Percentiles rank a stretch among this genome's conserved stretches.
Conservation (phyloP, 2,888 invertebrate species). For the Drosophila nigritarsus region DNA sequence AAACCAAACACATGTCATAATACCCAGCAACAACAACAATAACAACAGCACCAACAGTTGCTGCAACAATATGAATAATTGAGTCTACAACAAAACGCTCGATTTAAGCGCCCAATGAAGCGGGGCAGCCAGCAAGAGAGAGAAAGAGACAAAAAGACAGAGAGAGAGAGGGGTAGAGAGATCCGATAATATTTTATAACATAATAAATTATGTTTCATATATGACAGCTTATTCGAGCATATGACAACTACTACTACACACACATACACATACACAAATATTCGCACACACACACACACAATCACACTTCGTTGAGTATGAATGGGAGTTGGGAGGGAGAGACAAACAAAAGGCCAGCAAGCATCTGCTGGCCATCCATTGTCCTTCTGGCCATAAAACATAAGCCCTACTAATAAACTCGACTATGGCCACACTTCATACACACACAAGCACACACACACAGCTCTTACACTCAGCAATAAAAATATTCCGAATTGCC, state of each 20-base stretch:
- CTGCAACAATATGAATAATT: slow-evolving; percentile 73
- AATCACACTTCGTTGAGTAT: slow-evolving; percentile 14
- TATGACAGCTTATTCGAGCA: slow-evolving; percentile 79
- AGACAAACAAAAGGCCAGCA: slow-evolving; percentile 74
- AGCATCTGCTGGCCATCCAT: slow-evolving; percentile 78
- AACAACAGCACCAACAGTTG: slow-evolving; percentile 38
- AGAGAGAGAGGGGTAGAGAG: slow-evolving; percentile 40
- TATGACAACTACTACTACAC: slow-evolving; percentile 69
- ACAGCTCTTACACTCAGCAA: slow-evolving; percentile 4
- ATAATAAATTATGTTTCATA: slow-evolving; percentile 80
- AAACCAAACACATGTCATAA: slow-evolving; percentile 80
- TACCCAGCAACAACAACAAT: slow-evolving; percentile 44
- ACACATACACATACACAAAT: slow-evolving; percentile 2
- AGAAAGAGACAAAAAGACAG: slow-evolving; percentile 32
- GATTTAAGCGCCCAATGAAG: slow-evolving; percentile 80
- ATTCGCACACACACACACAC: background rate
- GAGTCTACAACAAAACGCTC: slow-evolving; percentile 80
- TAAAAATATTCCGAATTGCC: background rate
- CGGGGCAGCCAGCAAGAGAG: slow-evolving; percentile 40
- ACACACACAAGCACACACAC: slow-evolving; percentile 27
- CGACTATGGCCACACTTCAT: slow-evolving; percentile 65
- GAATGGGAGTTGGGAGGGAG: slow-evolving; percentile 38
- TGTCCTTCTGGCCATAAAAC: slow-evolving; percentile 77
- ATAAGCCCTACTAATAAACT: slow-evolving; percentile 80
- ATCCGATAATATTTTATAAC: slow-evolving; percentile 80